These are phyloP conservation scores for Trissolcus basalis DNA, from an alignment of 1,140 invertebrate species.

Conservation along the genomic window DNA sequence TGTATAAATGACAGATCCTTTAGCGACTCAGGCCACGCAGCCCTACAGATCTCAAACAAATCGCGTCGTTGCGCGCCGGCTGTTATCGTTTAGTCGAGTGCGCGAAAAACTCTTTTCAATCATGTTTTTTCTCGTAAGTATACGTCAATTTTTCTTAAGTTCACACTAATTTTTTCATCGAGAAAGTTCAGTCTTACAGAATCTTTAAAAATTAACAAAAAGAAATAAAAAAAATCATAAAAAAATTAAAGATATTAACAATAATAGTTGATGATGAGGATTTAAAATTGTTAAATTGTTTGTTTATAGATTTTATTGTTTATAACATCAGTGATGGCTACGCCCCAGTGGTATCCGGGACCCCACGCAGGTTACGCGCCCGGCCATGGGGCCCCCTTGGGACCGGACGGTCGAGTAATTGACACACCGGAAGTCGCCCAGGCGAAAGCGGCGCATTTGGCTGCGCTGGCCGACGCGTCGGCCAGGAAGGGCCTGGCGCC, in stretches of 20 bases:
- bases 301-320: slow-evolving; percentile 61
- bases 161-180: too few species aligned
- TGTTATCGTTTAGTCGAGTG: slow-evolving; percentile 11
- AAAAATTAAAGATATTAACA: too few species aligned
- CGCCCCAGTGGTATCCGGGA: slow-evolving; percentile 73
- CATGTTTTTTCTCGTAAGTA: slow-evolving; percentile 35
- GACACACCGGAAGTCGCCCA: slow-evolving; percentile 81
- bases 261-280: too few species aligned
- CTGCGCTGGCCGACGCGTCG: slow-evolving; percentile 77
- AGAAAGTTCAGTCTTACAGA: too few species aligned
- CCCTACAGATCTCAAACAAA: slow-evolving; percentile 50
- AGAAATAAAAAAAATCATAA: too few species aligned
- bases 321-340: slow-evolving; percentile 54
- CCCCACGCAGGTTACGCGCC: slow-evolving; percentile 62
- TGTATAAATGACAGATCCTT: slow-evolving; percentile 73
- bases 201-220: too few species aligned
- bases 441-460: slow-evolving; percentile 78
- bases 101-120: not conserved
- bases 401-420: slow-evolving; percentile 79
- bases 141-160: too few species aligned
- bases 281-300: not conserved
- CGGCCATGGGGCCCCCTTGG: slow-evolving; percentile 75
- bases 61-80: slow-evolving; percentile 23
- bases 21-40: slow-evolving; percentile 62
- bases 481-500: slow-evolving; percentile 72